Percentiles rank a stretch among this genome's conserved stretches.
These are phyloP conservation scores for Ascaphus truei DNA, from an alignment of 2,113 vertebrate species.

Conservation along the genomic window DNA sequence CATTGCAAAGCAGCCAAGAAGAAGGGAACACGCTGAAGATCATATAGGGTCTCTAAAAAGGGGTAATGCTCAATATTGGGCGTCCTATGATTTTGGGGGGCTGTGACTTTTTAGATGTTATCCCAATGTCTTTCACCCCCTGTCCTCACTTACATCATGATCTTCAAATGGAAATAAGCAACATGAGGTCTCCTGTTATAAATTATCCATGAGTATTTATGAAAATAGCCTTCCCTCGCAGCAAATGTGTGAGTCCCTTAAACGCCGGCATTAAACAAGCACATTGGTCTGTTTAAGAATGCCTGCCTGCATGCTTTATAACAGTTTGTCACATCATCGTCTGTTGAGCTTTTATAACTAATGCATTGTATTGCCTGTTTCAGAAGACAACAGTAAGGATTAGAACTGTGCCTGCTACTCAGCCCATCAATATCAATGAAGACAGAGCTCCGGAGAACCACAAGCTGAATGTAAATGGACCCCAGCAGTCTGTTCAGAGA, in stretches of 20 bases:
- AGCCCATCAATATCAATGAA: constrained; percentile 1
- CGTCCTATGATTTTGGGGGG: too few relatives aligned
- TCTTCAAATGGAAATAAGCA: constrained; percentile 1
- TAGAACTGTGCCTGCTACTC: neutral
- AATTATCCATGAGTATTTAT: constrained; percentile 16
- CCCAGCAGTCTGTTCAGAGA: neutral
- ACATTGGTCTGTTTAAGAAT: neutral
- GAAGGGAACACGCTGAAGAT: neutral
- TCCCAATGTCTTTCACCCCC: too few relatives aligned
- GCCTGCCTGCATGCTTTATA: neutral
- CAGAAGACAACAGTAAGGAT: neutral
- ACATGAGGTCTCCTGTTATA: neutral
- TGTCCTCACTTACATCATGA: neutral
- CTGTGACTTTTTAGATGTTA: too few relatives aligned
- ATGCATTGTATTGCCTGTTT: neutral
- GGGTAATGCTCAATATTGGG: too few relatives aligned
- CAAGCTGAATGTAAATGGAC: neutral
- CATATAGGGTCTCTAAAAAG: neutral
- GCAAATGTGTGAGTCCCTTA: neutral
- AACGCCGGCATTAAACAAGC: neutral
- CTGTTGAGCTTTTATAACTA: neutral
- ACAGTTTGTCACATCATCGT: neutral
- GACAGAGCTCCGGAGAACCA: neutral
- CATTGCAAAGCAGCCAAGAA: neutral
- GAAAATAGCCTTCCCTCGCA: neutral